Conservation (phyloP, 1,140 invertebrate species). For the Spodoptera frugiperda region DNA sequence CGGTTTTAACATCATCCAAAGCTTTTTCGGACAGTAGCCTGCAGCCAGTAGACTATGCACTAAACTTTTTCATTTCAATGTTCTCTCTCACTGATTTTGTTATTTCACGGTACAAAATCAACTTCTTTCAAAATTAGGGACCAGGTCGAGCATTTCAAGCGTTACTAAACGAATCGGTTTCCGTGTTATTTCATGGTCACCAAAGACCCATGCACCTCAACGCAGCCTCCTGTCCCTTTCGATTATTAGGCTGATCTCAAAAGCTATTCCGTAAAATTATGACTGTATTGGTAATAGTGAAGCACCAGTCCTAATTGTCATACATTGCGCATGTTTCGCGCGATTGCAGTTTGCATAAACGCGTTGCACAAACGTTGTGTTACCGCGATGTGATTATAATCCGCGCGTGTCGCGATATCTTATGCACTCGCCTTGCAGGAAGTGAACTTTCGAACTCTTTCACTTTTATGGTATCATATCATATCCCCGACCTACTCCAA, state of each 20-base stretch:
- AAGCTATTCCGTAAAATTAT: background rate
- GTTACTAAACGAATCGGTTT: constrained; percentile 22
- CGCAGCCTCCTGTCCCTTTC: background rate
- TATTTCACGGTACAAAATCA: constrained; percentile 56
- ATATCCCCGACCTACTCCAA: constrained; percentile 38
- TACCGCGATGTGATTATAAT: constrained; percentile 79
- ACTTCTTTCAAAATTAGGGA: constrained; percentile 33
- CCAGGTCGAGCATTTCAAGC: constrained; percentile 21
- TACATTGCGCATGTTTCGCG: constrained; percentile 75
- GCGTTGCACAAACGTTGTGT: constrained; percentile 77
- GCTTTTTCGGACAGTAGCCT: too few species aligned
- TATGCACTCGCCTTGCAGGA: constrained; percentile 72
- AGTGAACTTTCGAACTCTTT: constrained; percentile 78
- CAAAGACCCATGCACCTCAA: background rate
- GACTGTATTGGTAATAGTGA: constrained; percentile 6
- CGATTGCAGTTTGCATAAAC: constrained; percentile 81
- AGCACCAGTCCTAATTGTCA: constrained; percentile 55
- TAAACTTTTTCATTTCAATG: constrained; percentile 24
- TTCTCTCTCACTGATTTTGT: constrained; percentile 43
- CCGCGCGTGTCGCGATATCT: constrained; percentile 78
- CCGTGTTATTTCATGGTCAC: constrained; percentile 10
- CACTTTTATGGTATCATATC: constrained; percentile 60
- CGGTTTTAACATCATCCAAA: background rate
- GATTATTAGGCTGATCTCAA: too few species aligned
- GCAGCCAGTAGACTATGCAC: background rate